phyloP scores from a whole-genome alignment of 2,888 invertebrate genomes.

The Phymatocera aterrima region DNA sequence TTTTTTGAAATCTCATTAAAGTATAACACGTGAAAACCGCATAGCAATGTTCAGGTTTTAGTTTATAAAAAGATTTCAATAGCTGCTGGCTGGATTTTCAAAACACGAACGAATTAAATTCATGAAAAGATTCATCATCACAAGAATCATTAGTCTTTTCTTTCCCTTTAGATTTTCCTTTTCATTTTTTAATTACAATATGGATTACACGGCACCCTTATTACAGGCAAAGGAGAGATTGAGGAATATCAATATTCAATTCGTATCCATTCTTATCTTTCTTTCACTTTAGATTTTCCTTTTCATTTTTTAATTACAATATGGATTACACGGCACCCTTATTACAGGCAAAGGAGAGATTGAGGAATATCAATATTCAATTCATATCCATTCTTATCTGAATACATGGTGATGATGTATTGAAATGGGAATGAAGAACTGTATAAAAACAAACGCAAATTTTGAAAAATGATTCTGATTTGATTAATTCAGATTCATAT shows the following conservation, averaged over 20 bases:
- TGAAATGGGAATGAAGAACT: background rate
- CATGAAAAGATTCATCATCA: background rate
- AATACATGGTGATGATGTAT: constrained; percentile 1
- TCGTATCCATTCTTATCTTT: background rate
- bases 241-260: background rate
- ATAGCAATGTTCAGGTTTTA: background rate
- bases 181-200: background rate
- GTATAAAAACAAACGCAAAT: background rate
- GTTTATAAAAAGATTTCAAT: background rate
- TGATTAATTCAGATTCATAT: background rate
- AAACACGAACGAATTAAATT: background rate
- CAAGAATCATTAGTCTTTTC: background rate
- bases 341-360: constrained; percentile 36
- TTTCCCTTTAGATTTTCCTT: background rate
- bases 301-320: background rate
- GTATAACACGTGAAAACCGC: background rate
- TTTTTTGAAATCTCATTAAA: background rate
- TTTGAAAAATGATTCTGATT: background rate
- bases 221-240: constrained; percentile 35
- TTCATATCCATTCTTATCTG: constrained; percentile 1
- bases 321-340: constrained; percentile 24
- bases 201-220: constrained; percentile 24
- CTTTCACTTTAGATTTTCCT: background rate
- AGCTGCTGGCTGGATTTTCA: background rate
- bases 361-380: background rate